phyloP scores from a whole-genome alignment of 2,797 vertebrate species.

The Bradypodion ventrale region DNA sequence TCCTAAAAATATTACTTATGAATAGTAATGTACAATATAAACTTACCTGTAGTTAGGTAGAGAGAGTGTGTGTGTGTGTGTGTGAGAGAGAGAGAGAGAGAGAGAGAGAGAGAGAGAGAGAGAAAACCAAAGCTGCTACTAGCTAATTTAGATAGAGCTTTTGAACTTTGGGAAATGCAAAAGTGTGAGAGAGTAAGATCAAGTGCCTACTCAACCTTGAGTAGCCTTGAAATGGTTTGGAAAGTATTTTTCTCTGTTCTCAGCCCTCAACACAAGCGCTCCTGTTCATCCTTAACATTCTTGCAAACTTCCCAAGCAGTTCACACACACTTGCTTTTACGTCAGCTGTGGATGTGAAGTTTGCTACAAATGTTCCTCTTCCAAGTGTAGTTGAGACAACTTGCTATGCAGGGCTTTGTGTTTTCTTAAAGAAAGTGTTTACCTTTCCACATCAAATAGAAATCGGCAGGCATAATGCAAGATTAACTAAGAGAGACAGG shows the following conservation, averaged over 20 bases:
- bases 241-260: conserved; percentile 18
- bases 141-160: background rate
- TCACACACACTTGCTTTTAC: background rate
- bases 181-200: background rate
- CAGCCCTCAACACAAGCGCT: background rate
- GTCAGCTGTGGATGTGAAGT: conserved; percentile 3
- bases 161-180: background rate
- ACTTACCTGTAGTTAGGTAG: background rate
- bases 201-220: background rate
- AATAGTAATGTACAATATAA: background rate
- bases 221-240: conserved; percentile 18
- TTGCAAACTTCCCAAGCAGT: conserved; percentile 8
- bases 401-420: background rate
- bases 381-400: background rate
- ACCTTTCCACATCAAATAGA: conserved; percentile 3
- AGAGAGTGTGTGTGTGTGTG: too few species aligned
- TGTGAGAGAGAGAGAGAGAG: too few species aligned
- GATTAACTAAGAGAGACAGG: conserved; percentile 3
- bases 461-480: background rate
- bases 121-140: background rate
- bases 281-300: conserved; percentile 23
- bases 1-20: background rate
- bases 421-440: conserved; percentile 16
- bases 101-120: too few species aligned
- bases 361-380: conserved; percentile 27